Conservation (phyloP, 2,888 invertebrate species). For the Pristionchus fissidentatus region DNA sequence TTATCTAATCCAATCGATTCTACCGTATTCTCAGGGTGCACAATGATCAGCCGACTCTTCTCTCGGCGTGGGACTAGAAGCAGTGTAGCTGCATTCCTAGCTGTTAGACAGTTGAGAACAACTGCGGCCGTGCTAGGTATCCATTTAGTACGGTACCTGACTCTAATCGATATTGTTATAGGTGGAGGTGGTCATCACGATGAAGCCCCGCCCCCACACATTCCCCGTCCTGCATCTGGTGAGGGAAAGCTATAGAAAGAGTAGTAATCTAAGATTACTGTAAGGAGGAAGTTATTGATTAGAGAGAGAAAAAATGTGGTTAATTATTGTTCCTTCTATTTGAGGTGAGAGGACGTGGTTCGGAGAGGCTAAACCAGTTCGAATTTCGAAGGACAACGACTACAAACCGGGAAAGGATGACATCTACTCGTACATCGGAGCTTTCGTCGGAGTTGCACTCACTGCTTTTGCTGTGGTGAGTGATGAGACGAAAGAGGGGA, state of each 20-base stretch:
- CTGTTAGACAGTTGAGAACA: constrained; percentile 26
- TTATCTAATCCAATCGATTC: neutral
- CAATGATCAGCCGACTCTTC: constrained; percentile 32
- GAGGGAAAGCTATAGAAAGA: neutral
- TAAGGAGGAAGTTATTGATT: neutral
- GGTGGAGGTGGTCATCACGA: constrained; percentile 39
- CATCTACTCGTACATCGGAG: constrained; percentile 57
- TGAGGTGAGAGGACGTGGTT: constrained; percentile 28
- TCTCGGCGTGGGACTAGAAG: neutral
- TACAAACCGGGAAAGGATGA: constrained; percentile 55
- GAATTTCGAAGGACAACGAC: constrained; percentile 45
- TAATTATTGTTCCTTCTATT: neutral
- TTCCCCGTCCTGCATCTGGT: constrained; percentile 40
- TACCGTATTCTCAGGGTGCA: constrained; percentile 6
- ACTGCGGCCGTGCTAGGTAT: constrained; percentile 34
- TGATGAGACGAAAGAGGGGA: neutral
- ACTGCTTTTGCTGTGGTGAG: constrained; percentile 59
- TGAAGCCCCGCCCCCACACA: constrained; percentile 45
- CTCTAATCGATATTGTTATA: neutral
- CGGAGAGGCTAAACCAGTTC: constrained; percentile 6
- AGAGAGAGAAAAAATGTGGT: neutral
- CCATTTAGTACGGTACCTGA: neutral
- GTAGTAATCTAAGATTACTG: neutral
- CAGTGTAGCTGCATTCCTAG: constrained; percentile 35
- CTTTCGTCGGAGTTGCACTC: constrained; percentile 56